Evolutionary conservation across 2,797 vertebrate genomes (phyloP).

Genomic region (Leptoclinus maculatus): DNA sequence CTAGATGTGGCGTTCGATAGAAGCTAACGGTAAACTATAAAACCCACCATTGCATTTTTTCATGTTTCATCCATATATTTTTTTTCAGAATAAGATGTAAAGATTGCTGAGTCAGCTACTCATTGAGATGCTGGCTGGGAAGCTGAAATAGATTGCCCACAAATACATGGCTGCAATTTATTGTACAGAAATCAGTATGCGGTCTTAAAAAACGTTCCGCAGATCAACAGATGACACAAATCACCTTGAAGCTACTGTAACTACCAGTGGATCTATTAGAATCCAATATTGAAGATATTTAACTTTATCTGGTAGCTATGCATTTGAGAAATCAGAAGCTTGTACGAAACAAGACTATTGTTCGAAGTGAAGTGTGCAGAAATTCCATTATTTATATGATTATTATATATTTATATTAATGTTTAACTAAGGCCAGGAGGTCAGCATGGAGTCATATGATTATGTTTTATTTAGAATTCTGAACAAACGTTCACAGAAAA

Average conservation of each 20-base stretch:
- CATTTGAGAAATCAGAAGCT: not conserved
- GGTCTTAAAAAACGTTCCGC: not conserved
- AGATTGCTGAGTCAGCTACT: not conserved
- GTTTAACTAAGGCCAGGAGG: constrained; percentile 16
- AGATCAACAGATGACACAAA: constrained; percentile 1
- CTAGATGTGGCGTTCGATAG: not conserved
- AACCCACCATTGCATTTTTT: not conserved
- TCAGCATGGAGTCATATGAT: not conserved
- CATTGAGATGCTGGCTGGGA: not conserved
- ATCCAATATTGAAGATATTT: not conserved
- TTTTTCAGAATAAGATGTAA: constrained; percentile 4
- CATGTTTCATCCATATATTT: constrained; percentile 3
- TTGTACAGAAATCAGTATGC: not conserved
- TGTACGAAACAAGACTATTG: not conserved
- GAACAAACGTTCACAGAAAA: not conserved
- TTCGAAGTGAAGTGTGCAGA: not conserved
- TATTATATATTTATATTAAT: not conserved
- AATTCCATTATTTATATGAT: constrained; percentile 33
- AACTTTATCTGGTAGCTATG: not conserved
- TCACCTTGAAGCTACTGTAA: not conserved
- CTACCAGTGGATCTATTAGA: not conserved
- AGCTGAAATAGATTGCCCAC: constrained; percentile 1
- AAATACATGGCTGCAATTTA: constrained; percentile 8
- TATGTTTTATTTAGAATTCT: constrained; percentile 2
- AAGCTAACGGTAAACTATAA: not conserved